Evolutionary conservation across 2,797 vertebrate species (phyloP).

Genomic region (Pseudocheirus occidentalis): DNA sequence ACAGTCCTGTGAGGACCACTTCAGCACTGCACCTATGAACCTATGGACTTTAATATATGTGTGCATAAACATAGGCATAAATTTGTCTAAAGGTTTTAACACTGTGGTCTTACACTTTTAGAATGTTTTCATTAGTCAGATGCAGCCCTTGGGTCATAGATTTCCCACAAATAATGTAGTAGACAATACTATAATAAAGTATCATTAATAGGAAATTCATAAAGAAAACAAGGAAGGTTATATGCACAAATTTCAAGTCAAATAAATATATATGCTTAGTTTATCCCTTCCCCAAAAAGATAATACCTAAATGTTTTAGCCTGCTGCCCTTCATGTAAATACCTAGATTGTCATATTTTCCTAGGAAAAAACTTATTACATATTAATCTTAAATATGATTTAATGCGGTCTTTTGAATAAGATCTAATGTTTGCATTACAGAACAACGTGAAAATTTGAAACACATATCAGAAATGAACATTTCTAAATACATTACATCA

Average conservation of each 20-base stretch:
- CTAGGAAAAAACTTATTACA: slow-evolving; percentile 28
- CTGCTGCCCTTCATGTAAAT: slow-evolving; percentile 39
- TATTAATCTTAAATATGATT: slow-evolving; percentile 56
- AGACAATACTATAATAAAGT: slow-evolving; percentile 17
- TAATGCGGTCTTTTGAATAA: slow-evolving; percentile 63
- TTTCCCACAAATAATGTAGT: not conserved
- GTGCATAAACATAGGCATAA: not conserved
- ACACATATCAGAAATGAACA: slow-evolving; percentile 83
- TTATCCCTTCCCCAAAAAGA: slow-evolving; percentile 5
- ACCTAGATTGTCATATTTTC: slow-evolving; percentile 38
- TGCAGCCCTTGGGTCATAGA: not conserved
- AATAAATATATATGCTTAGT: not conserved
- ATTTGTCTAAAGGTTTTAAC: not conserved
- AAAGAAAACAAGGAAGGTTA: slow-evolving; percentile 1
- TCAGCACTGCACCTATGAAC: not conserved
- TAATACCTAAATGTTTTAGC: slow-evolving; percentile 32
- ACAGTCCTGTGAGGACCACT: not conserved
- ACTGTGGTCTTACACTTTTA: not conserved
- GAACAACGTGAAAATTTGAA: slow-evolving; percentile 83
- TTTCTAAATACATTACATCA: slow-evolving; percentile 84
- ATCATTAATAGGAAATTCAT: slow-evolving; percentile 17
- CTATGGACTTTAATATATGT: not conserved
- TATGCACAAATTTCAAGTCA: slow-evolving; percentile 47
- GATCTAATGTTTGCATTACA: slow-evolving; percentile 63
- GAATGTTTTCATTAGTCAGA: not conserved